phyloP scores from a whole-genome alignment of 2,888 invertebrate genomes.

The Schizotus pectinicornis region DNA sequence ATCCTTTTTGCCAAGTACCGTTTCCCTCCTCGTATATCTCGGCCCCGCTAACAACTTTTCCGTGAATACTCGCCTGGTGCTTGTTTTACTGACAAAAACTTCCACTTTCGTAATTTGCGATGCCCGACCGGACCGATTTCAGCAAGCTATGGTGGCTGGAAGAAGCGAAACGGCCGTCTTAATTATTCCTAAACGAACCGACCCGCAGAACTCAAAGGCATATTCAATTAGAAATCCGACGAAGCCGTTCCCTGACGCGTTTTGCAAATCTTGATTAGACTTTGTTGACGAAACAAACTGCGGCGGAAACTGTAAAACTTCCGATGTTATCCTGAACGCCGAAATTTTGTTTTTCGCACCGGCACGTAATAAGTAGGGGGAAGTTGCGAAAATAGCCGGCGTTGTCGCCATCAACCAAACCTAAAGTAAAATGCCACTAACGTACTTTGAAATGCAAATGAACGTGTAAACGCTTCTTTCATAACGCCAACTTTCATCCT shows the following conservation, averaged over 20 bases:
- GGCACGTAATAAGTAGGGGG: neutral
- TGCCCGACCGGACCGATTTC: no score
- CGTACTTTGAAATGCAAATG: conserved; percentile 16
- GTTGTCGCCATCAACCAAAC: neutral
- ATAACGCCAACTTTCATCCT: conserved; percentile 9
- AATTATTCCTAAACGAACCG: no score
- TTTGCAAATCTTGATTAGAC: no score
- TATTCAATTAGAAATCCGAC: no score
- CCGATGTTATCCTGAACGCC: no score
- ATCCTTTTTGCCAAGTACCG: conserved; percentile 28
- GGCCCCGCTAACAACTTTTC: neutral
- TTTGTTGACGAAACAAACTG: no score
- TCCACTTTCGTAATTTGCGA: neutral
- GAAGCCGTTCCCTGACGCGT: no score
- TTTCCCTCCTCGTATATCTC: conserved; percentile 10
- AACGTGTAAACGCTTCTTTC: conserved; percentile 14
- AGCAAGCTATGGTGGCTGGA: no score
- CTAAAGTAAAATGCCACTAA: conserved; percentile 7
- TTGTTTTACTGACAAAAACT: neutral
- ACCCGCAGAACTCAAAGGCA: no score
- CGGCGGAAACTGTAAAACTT: no score
- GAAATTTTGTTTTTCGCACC: no score
- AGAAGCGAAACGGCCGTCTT: no score
- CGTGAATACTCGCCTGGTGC: conserved; percentile 8
- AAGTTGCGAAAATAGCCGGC: neutral